Evolutionary conservation across 2,797 vertebrate genomes (phyloP), one percentile per base, ranked within the genome.

Genomic region (Hydrocynus forskahlii): DNA sequence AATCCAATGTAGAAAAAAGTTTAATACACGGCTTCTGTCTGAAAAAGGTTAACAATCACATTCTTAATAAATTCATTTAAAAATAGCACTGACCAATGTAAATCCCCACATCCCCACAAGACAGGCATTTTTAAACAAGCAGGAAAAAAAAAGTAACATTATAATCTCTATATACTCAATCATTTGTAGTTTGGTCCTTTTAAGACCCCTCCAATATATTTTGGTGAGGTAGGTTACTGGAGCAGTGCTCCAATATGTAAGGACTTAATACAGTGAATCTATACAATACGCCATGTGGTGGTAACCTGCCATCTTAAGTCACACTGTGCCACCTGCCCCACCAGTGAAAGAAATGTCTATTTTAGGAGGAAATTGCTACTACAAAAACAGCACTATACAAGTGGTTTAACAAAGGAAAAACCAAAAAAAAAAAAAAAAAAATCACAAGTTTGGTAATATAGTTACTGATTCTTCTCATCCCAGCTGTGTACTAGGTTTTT

Each of bases 1-100:
- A 95, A 94, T 92, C 91, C 93, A 94, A 95, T 95, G 95, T 95
- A 95, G 90, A 95, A 95, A 94, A 52, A 95, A 79, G 75, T 79
- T 91, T 91, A 89, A 90, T 93, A 95, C 94, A 95, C 88, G 70
- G 92, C 89, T 94, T 94, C 94, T 92, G 93, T 93, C 88, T 93
- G 84, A 90, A 93, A 93, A 93, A 91, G 86, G 90, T 92, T 89
- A 93, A 94, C 91, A 93, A 68, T 68, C 89, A 90, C 89, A 90
- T 88, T 88, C 87, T 85, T 86, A 88, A 90, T 91, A 91, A 91
- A 93, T 88, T 92, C 89, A 91, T 89, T 91, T 91, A 81, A 91
- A 89, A 92, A 92, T 85, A 92, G 88, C 89, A 92, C 88, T 90
- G 89, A 92, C 89, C 90, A 89, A 81, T 89, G 87, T 91, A 87